A percentile compares a stretch with the other conserved stretches of the same genome.
These are phyloP conservation scores for Perca fluviatilis DNA, from an alignment of 2,113 vertebrate genomes.

Conservation along the genomic window DNA sequence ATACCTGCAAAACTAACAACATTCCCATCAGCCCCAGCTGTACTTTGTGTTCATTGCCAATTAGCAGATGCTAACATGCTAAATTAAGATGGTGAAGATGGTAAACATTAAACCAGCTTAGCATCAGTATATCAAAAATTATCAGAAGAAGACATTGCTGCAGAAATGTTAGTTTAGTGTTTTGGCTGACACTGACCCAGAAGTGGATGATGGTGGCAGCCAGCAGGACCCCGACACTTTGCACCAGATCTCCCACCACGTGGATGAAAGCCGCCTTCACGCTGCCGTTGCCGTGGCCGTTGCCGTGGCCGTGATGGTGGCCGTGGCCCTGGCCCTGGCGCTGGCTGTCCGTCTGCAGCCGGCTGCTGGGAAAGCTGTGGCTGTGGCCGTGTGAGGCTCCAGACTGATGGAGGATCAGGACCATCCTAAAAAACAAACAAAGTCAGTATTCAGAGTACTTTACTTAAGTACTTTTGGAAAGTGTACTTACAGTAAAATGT, in stretches of 20 bases:
- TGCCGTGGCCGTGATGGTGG: conserved; percentile 66
- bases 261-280: conserved; percentile 93
- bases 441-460: not conserved
- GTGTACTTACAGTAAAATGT: too few relatives aligned
- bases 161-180: not conserved
- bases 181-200: conserved; percentile 81
- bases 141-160: not conserved
- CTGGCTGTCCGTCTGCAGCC: not conserved
- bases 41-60: too few relatives aligned
- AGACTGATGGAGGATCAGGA: conserved; percentile 90
- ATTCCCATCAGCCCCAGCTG: too few relatives aligned
- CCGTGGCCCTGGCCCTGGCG: conserved; percentile 41
- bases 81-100: too few relatives aligned
- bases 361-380: conserved; percentile 64
- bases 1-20: too few relatives aligned
- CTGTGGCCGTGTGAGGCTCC: conserved; percentile 70
- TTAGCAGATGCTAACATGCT: too few relatives aligned
- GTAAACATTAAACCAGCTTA: not conserved
- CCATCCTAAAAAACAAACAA: conserved; percentile 85
- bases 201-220: conserved; percentile 90
- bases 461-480: too few relatives aligned
- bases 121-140: not conserved
- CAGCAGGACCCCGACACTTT: conserved; percentile 90
- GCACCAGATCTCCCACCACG: conserved; percentile 91
- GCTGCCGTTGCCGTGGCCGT: conserved; percentile 81